These are phyloP conservation scores for Anoplopoma fimbria DNA, from an alignment of 2,113 vertebrate species.

Conservation along the genomic window DNA sequence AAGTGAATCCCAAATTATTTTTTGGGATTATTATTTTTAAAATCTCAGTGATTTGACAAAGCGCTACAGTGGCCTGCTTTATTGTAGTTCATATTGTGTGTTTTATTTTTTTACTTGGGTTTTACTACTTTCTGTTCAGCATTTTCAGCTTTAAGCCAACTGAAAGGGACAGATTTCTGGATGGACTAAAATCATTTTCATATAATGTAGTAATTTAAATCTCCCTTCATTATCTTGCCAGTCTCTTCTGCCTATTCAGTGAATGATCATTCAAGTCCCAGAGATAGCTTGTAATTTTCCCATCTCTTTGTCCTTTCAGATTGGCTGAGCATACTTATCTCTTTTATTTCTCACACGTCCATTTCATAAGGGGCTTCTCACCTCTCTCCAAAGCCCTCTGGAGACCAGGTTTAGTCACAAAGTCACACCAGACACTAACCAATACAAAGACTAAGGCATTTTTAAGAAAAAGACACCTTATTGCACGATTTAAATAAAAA, in stretches of 20 bases:
- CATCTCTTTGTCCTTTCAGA: constrained; percentile 15
- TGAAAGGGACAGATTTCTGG: not conserved
- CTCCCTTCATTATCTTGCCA: not conserved
- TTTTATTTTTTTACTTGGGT: not conserved
- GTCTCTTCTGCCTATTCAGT: constrained; percentile 3
- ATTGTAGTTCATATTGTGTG: not conserved
- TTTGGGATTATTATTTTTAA: too few relatives aligned
- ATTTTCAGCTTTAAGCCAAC: not conserved
- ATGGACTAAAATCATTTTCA: not conserved
- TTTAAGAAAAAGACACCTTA: not conserved
- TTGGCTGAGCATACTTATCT: constrained; percentile 29
- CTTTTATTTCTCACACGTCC: constrained; percentile 25
- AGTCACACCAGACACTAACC: constrained; percentile 53
- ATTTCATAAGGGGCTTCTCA: constrained; percentile 7
- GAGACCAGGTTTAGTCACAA: constrained; percentile 14
- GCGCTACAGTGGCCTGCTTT: not conserved
- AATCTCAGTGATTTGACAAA: not conserved
- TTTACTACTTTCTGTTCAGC: not conserved
- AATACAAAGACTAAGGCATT: not conserved
- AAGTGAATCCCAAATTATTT: not conserved
- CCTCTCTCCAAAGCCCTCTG: not conserved
- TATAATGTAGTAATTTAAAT: constrained; percentile 1
- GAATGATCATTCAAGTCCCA: constrained; percentile 24
- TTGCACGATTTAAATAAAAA: not conserved
- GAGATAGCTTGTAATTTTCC: not conserved